Conservation (phyloP, 2,797 vertebrate species). For the Nannoperca obscura region DNA sequence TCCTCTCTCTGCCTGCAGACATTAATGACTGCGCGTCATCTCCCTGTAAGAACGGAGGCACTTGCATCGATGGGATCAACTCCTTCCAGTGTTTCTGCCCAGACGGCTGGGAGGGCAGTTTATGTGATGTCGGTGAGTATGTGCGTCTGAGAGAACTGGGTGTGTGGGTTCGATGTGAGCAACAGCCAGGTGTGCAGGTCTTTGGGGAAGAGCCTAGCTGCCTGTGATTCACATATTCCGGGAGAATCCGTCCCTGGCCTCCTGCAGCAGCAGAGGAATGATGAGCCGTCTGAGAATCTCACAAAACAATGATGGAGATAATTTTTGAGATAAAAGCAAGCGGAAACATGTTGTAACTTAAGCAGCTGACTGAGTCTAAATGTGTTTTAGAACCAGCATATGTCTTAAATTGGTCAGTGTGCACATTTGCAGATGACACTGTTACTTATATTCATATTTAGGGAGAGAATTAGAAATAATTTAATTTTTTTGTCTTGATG, state of each 20-base stretch:
- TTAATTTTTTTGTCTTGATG: background rate
- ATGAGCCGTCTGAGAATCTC: conserved; percentile 32
- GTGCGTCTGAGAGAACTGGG: conserved; percentile 40
- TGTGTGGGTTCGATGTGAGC: background rate
- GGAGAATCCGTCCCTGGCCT: background rate
- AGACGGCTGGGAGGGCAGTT: conserved; percentile 92
- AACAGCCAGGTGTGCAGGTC: background rate
- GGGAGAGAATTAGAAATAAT: background rate
- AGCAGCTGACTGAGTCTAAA: conserved; percentile 11
- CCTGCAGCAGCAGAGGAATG: conserved; percentile 7
- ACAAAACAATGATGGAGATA: conserved; percentile 27
- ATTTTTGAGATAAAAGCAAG: conserved; percentile 23
- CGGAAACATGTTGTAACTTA: background rate
- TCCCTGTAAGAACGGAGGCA: conserved; percentile 93
- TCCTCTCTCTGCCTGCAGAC: conserved; percentile 81
- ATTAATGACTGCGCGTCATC: conserved; percentile 92
- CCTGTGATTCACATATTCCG: conserved; percentile 35
- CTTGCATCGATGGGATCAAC: conserved; percentile 93
- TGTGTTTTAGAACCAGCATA: background rate
- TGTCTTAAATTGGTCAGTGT: background rate
- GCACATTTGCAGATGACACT: conserved; percentile 46
- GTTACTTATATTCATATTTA: conserved; percentile 1
- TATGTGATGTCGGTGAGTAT: conserved; percentile 93
- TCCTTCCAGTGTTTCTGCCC: conserved; percentile 94
- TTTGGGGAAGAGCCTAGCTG: background rate